Base-by-base conservation (phyloP, 2,113 vertebrate species). In the Saguinus midas region DNA sequence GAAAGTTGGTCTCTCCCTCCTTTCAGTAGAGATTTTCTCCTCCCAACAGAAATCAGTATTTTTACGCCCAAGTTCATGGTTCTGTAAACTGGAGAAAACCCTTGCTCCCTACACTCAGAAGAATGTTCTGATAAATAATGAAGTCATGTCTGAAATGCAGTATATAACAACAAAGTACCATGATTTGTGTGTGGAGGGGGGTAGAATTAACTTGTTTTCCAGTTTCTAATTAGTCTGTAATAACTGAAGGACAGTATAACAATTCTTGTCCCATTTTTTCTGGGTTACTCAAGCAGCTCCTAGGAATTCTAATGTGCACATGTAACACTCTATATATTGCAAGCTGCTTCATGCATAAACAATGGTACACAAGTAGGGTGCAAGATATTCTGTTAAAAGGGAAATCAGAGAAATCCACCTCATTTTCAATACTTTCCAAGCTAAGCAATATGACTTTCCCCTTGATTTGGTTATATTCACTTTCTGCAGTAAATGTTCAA, bases 41-140 rank as follows among this genome's bases (percentile, higher is more conserved):
- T 4, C 76, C 68, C 20, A 64, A 29, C 8, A 96, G 90, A 98
- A 96, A 96, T 95, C 90, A 97, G 94, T 97, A 76, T 94, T 95
- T 95, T 72, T 70, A 95, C 92, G 81, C 88, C 87, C 16, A 70
- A 73, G 87, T 96, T 90, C 96, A 93, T 94, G 58, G 81, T 61
- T 94, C 92, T 91, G 70, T 97, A 98, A 97, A 96, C 70, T 87
- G 45, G 27, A 96, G 89, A 89, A 89, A 97, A 64, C 23, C 6
- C 55, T 96, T 91, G 66, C 91, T 97, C 94, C 89, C 95, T 98
- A 96, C 0, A 0, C 80, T 75, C 23, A 83, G 72, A 97, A 91
- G 90, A 97, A 97, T 97, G 97, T 96, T 89, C 92, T 97, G 92
- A 92, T 96, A 97, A 98, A 97, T 97, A 96, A 97, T 97, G 96